A percentile compares a stretch with the other conserved stretches of the same genome.
Evolutionary conservation across 2,797 vertebrate species (phyloP).

Genomic region (Natrix natrix): DNA sequence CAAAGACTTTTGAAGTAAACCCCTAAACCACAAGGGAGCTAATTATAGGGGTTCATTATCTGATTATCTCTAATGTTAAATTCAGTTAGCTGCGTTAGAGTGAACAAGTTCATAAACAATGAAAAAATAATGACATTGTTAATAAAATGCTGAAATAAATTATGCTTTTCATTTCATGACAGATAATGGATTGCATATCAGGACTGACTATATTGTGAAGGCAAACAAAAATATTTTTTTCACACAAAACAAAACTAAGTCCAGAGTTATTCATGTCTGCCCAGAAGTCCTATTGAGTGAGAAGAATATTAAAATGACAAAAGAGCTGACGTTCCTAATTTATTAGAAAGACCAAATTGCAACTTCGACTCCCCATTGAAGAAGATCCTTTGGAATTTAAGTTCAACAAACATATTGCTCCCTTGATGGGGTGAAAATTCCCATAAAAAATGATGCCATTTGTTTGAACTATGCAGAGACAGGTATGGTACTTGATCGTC

Average conservation of each 20-base stretch:
- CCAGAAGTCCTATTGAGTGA: not conserved
- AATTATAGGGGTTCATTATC: not conserved
- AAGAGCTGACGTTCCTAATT: not conserved
- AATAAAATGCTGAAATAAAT: not conserved
- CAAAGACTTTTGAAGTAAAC: not conserved
- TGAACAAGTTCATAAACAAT: not conserved
- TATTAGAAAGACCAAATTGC: not conserved
- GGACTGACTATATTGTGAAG: not conserved
- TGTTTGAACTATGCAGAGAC: not conserved
- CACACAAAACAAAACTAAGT: not conserved
- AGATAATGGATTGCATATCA: not conserved
- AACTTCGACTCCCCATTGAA: not conserved
- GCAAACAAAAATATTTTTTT: not conserved
- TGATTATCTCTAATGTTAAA: not conserved
- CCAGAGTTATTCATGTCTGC: not conserved
- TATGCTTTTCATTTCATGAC: not conserved
- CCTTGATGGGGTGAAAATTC: not conserved
- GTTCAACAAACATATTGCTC: not conserved
- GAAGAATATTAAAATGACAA: not conserved
- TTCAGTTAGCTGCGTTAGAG: slow-evolving; percentile 1
- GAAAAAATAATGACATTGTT: slow-evolving; percentile 3
- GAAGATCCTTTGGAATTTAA: not conserved
- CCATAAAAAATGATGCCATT: not conserved
- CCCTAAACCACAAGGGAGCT: not conserved
- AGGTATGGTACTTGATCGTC: not conserved